Conservation (phyloP, 2,797 vertebrate genomes). For the Gambusia yucatana region DNA sequence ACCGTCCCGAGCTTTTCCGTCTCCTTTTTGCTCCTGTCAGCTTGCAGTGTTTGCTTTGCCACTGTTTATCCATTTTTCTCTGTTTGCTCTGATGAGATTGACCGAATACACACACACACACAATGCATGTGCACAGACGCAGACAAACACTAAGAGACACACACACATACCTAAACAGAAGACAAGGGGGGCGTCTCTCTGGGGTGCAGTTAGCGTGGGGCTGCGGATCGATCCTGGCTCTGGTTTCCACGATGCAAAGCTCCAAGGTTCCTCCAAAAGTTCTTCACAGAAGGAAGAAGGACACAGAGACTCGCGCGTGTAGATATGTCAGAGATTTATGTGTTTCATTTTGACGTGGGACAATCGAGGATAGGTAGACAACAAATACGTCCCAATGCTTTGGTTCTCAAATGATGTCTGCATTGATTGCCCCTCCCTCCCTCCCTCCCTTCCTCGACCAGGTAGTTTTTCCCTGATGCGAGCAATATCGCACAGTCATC, state of each 20-base stretch:
- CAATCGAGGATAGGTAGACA: slow-evolving; percentile 22
- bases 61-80: slow-evolving; percentile 80
- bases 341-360: slow-evolving; percentile 34
- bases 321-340: slow-evolving; percentile 41
- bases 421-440: slow-evolving; percentile 33
- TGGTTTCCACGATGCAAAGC: slow-evolving; percentile 76
- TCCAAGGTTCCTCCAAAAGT: slow-evolving; percentile 59
- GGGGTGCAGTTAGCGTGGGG: slow-evolving; percentile 75
- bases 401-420: slow-evolving; percentile 42
- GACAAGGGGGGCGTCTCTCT: slow-evolving; percentile 70
- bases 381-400: slow-evolving; percentile 27
- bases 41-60: slow-evolving; percentile 72
- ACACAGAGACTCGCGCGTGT: slow-evolving; percentile 28
- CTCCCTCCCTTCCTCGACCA: neutral
- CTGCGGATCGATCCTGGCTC: slow-evolving; percentile 74
- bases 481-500: slow-evolving; percentile 49
- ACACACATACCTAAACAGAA: slow-evolving; percentile 69
- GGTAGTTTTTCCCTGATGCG: slow-evolving; percentile 40
- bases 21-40: slow-evolving; percentile 47
- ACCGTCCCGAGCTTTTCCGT: slow-evolving; percentile 22
- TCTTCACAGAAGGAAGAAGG: slow-evolving; percentile 32
- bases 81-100: slow-evolving; percentile 78
- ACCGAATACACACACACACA: slow-evolving; percentile 46
- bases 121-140: slow-evolving; percentile 27
- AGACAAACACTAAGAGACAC: slow-evolving; percentile 20